These are phyloP conservation scores for Himalopsyche anomala DNA, from an alignment of 2,888 invertebrate genomes.

Conservation along the genomic window DNA sequence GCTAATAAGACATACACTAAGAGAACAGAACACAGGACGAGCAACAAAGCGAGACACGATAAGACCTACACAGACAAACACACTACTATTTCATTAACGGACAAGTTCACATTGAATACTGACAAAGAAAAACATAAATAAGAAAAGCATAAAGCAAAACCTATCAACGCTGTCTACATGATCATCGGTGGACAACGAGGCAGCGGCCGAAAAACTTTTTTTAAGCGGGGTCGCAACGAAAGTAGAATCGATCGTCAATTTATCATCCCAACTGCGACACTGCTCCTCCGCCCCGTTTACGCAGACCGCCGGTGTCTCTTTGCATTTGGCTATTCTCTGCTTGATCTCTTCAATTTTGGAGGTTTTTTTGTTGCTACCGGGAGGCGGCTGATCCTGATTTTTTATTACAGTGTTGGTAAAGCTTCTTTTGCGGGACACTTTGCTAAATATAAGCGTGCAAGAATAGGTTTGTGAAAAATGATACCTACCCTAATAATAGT, in stretches of 20 bases:
- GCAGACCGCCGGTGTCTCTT: neutral
- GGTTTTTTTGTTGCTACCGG: neutral
- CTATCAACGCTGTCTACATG: neutral
- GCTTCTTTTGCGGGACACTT: conserved; percentile 12
- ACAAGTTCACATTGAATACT: too few species aligned
- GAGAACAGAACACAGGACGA: neutral
- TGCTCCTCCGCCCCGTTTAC: neutral
- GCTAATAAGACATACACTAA: too few species aligned
- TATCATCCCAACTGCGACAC: neutral
- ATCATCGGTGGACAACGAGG: neutral
- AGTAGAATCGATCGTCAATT: neutral
- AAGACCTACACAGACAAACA: neutral
- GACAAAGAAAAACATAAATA: neutral
- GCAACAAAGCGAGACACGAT: neutral
- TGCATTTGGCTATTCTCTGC: neutral
- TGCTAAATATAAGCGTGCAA: conserved; percentile 6
- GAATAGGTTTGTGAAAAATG: too few species aligned
- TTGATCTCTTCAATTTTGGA: conserved; percentile 4
- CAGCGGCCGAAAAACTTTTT: neutral
- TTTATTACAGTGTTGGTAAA: conserved; percentile 5
- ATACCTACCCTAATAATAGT: too few species aligned
- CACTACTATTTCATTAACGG: too few species aligned
- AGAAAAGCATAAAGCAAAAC: conserved; percentile 11
- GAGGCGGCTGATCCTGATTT: conserved; percentile 4
- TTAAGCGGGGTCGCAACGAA: neutral